Base-by-base conservation (phyloP, 2,888 invertebrate genomes). In the Diplolepis rosae region DNA sequence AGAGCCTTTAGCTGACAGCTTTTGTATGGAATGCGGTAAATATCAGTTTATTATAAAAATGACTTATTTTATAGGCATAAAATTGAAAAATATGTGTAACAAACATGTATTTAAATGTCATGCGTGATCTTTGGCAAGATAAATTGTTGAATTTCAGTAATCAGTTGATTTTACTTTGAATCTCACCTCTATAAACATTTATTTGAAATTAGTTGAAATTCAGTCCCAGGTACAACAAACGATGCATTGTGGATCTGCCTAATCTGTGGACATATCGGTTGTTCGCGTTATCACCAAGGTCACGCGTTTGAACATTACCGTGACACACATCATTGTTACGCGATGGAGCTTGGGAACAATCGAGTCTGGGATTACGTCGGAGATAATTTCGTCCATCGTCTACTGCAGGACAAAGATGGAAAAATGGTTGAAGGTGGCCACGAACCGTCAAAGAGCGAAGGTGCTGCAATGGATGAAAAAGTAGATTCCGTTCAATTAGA, bases 301-400 rank as follows among this genome's bases (percentile, higher is more conserved):
- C 99, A 99, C 89, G 99, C 99, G 0, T 97, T 96, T 54, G 95
- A 96, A 73, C 99, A 99, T 88, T 99, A 96, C 89, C 91, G 95
- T 70, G 95, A 96, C 70, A 98, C 99, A 0, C 96, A 97, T 80
- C 99, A 99, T 89, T 98, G 98, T 18, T 99, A 98, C 85, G 97
- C 98, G 4, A 92, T 99, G 91, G 98, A 99, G 87, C 90, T 99
- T 71, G 98, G 98, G 1, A 97, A 96, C 52, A 97, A 98, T 85
- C 91, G 98, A 66, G 99, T 99, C 0, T 99, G 99, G 99, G 99
- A 99, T 87, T 99, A 99, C 88, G 98, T 98, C 66, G 98, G 98
- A 80, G 98, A 98, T 89, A 97, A 96, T 89, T 98, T 97, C 90
- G 98, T 98, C 7, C 98, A 98, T 90, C 93, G 99, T 13, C 90